Percentiles rank a stretch among this genome's conserved stretches.
Evolutionary conservation across 1,140 invertebrate genomes (phyloP).

Genomic region (Leptinotarsa texana): DNA sequence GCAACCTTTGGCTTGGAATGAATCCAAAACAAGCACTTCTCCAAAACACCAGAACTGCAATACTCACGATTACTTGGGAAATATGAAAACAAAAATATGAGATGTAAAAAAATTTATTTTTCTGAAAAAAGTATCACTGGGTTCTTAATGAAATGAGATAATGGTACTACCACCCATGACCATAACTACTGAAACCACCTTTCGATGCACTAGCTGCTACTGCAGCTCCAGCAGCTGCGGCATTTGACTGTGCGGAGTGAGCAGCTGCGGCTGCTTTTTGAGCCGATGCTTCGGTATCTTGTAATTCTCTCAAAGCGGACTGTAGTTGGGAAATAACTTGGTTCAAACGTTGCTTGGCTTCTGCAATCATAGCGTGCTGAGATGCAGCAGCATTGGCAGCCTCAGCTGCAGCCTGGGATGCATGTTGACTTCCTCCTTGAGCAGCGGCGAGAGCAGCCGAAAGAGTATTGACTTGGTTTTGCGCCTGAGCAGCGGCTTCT

Average conservation of each 20-base stretch:
- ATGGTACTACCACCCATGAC: not conserved
- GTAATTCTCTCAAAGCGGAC: slow-evolving; percentile 33
- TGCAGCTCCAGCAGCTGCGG: slow-evolving; percentile 12
- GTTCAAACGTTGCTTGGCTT: slow-evolving; percentile 40
- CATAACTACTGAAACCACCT: not conserved
- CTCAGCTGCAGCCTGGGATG: slow-evolving; percentile 39
- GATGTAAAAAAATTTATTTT: no score
- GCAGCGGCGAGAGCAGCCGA: slow-evolving; percentile 41
- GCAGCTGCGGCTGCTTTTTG: slow-evolving; percentile 13
- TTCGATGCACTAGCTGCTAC: slow-evolving; percentile 5
- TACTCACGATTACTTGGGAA: no score
- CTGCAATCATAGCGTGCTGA: slow-evolving; percentile 42
- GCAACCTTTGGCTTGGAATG: no score
- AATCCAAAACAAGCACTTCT: no score
- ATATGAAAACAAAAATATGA: no score
- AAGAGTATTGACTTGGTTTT: slow-evolving; percentile 33
- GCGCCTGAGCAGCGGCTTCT: slow-evolving; percentile 41
- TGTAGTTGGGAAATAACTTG: slow-evolving; percentile 36
- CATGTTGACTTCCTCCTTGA: slow-evolving; percentile 37
- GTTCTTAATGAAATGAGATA: no score
- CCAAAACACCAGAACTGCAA: no score
- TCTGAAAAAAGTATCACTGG: no score
- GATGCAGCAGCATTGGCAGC: slow-evolving; percentile 39
- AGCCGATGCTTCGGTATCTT: slow-evolving; percentile 38
- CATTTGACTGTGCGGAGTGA: slow-evolving; percentile 19